Evolutionary conservation across 1,140 invertebrate species (phyloP), one percentile per base, ranked within the genome.

Genomic region (Drosophila cardini): DNA sequence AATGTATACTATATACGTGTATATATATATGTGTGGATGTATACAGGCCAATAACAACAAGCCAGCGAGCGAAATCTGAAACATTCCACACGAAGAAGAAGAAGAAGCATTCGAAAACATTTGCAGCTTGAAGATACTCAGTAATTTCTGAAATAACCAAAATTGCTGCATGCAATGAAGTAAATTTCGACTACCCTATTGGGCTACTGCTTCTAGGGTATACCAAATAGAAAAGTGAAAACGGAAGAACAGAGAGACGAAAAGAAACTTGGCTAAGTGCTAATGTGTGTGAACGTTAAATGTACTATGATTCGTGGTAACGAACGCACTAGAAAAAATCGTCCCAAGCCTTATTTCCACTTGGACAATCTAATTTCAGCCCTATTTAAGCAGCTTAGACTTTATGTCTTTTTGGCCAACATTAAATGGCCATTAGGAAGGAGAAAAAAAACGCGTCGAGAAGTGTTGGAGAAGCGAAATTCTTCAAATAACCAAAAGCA

Each of bases 181-280:
- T 0, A 40, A 45, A 18, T 1, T 5, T 7, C 9, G 13, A 6
- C 42, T 45, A 46, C 1, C 4, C 5, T n/a, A 18, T 26, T 26
- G 21, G 5, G 13, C 1, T 58, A 21, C 21, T 38, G 7, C 0
- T 10, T 11, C 9, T 15, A 63, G 60, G 50, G 68, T 63, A 48
- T 42, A 9, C 6, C 2, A n/a, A 38, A 53, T 9, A 42, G 62
- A 34, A 48, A 65, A 56, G 45, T 36, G 48, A 60, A 65, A 78
- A 42, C 13, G 26, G 21, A 21, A 67, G 45, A 76, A 16, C 42
- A 38, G 38, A 63, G 72, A 36, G 63, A 45, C 21, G 21, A 50
- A 50, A 84, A 18, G 57, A 52, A 55, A 85, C 68, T 56, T 85
- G 82, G 74, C 71, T 78, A 85, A 86, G 82, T 86, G 82, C 74